Base-by-base conservation (phyloP, 2,888 invertebrate species). In the Trypoxylon attenuatum region DNA sequence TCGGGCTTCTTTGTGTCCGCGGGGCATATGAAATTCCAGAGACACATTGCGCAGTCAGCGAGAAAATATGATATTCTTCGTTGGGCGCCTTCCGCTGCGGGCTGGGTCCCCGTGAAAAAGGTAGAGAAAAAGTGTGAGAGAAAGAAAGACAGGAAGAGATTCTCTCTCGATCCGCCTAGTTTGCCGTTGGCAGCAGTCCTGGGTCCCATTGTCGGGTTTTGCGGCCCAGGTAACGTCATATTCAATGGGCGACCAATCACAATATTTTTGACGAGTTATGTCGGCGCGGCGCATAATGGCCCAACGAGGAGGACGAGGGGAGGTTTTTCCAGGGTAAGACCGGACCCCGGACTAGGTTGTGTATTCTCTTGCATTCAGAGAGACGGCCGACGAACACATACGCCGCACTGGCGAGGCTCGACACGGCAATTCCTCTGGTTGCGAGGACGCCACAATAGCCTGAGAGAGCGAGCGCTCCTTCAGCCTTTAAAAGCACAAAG, bases 231-330 rank as follows among this genome's bases (percentile, higher is more conserved):
- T 85, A 84, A 83, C 83, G 82, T 84, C 86, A 84, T 80, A 80
- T 79, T 81, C 78, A 74, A 73, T 76, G 73, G 59, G 63, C 76
- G 68, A 75, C 87, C 84, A 86, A 87, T 87, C 87, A 85, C 87
- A 87, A 86, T 85, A 86, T 86, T 87, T 87, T 86, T 86, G 85
- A 87, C 85, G 83, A 86, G 84, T 86, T 87, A 84, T 84, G 85
- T 80, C n/a, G n/a, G n/a, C 83, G 80, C 83, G 81, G 80, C 69
- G 80, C 70, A 84, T 83, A 85, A 85, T 84, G 76, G 82, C 47
- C 43, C 51, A 21, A 16, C 47, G 21, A 33, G 13, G 27, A 46
- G 61, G 64, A 66, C 67, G 23, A 21, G 47, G 49, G 52, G 46
- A 47, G 33, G 61, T 53, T 77, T 78, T 78, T 73, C 78, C 71